A percentile compares a stretch with the other conserved stretches of the same genome.
Evolutionary conservation across 2,797 vertebrate species (phyloP).

Genomic region (Argyrosomus regius): DNA sequence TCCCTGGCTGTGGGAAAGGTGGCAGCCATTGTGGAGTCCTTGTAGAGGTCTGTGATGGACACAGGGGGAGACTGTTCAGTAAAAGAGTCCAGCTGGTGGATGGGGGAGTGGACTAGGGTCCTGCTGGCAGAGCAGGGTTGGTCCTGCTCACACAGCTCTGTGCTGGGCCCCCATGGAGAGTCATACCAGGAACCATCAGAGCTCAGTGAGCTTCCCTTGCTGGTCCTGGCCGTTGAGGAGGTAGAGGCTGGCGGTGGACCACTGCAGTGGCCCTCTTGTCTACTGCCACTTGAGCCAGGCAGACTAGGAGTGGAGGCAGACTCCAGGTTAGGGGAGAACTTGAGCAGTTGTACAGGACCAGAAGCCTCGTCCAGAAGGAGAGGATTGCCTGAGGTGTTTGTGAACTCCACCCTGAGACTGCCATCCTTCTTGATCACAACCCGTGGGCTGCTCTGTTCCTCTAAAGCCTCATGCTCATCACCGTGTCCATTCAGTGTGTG

Average conservation of each 20-base stretch:
- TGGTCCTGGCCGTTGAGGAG: constrained; percentile 89
- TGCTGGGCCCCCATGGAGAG: constrained; percentile 91
- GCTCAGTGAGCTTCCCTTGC: constrained; percentile 95
- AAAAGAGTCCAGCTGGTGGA: constrained; percentile 84
- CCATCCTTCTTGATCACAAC: constrained; percentile 95
- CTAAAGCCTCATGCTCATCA: constrained; percentile 76
- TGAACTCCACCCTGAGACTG: constrained; percentile 94
- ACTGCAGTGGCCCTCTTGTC: constrained; percentile 73
- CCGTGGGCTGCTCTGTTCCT: constrained; percentile 90
- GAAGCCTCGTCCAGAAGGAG: constrained; percentile 82
- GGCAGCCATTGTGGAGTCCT: constrained; percentile 83
- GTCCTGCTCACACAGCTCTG: constrained; percentile 88
- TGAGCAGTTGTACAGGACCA: constrained; percentile 93
- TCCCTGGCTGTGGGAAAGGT: constrained; percentile 82
- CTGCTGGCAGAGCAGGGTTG: constrained; percentile 80
- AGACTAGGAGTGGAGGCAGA: constrained; percentile 82
- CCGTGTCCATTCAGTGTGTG: constrained; percentile 84
- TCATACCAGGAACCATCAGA: constrained; percentile 97
- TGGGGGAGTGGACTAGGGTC: constrained; percentile 80
- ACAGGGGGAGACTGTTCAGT: constrained; percentile 87
- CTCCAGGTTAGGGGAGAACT: constrained; percentile 91
- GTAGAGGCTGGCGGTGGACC: constrained; percentile 82
- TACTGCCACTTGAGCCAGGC: constrained; percentile 79
- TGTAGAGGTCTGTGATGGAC: constrained; percentile 89
- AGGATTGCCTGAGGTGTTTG: constrained; percentile 84